Evolutionary conservation across 2,888 invertebrate species (phyloP).

Genomic region (Actias luna): DNA sequence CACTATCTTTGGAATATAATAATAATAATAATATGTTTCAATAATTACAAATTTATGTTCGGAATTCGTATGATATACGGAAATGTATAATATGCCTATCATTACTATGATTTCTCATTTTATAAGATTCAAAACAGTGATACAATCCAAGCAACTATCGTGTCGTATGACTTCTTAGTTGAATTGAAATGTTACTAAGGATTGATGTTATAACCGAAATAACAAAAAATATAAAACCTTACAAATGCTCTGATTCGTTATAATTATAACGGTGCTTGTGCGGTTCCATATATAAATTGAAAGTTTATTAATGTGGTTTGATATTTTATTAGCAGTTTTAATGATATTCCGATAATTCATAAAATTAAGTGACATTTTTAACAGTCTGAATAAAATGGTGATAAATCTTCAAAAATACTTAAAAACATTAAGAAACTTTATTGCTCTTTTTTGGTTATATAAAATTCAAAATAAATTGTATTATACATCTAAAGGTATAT

Average conservation of each 20-base stretch:
- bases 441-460: no score
- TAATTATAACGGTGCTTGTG: neutral
- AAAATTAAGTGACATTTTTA: neutral
- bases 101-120: no score
- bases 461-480: neutral
- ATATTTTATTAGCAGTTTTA: constrained; percentile 9
- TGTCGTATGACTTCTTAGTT: neutral
- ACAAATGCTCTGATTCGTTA: neutral
- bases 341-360: neutral
- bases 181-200: neutral
- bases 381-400: neutral
- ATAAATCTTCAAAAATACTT: neutral
- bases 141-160: neutral
- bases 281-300: neutral
- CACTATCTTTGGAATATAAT: no score
- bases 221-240: neutral
- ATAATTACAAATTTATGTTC: no score
- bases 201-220: neutral
- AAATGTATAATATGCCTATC: no score
- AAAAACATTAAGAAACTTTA: neutral
- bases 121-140: neutral
- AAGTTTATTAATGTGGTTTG: neutral
- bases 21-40: no score
- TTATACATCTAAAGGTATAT: neutral
- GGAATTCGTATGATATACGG: no score